These are phyloP conservation scores for Perca schrenkii DNA, from an alignment of 2,113 vertebrate species.

Conservation along the genomic window DNA sequence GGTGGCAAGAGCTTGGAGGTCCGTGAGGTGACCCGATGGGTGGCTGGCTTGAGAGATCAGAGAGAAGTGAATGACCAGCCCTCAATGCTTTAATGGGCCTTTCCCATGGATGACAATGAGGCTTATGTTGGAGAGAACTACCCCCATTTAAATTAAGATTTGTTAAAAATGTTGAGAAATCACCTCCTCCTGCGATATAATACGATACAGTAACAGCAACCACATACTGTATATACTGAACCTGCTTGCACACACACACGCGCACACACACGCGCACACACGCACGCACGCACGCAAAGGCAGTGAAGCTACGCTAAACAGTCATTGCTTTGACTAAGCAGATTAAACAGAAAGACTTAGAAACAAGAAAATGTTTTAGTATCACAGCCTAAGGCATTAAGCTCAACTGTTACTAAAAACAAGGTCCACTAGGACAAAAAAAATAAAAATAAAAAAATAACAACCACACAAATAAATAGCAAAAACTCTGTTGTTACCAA, in stretches of 20 bases:
- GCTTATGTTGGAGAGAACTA: background rate
- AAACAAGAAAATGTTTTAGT: constrained; percentile 53
- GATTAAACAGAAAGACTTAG: constrained; percentile 59
- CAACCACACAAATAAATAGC: constrained; percentile 70
- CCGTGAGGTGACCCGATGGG: background rate
- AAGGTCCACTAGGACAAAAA: constrained; percentile 49
- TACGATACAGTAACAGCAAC: background rate
- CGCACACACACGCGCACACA: background rate
- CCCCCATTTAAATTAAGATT: background rate
- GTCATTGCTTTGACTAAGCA: constrained; percentile 56
- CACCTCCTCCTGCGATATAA: background rate
- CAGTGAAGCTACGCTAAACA: constrained; percentile 74
- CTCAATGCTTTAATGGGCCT: background rate
- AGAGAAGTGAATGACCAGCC: constrained; percentile 12
- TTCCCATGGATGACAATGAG: background rate
- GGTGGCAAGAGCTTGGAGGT: constrained; percentile 12
- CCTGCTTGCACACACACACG: constrained; percentile 17
- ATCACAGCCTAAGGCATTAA: constrained; percentile 47
- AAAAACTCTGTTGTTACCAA: constrained; percentile 55
- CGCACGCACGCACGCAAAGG: constrained; percentile 33
- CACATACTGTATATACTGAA: constrained; percentile 10
- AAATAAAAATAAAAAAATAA: constrained; percentile 4
- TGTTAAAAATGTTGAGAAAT: background rate
- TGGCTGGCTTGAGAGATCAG: background rate
- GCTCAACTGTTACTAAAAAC: constrained; percentile 51